A percentile compares a stretch with the other conserved stretches of the same genome.
Evolutionary conservation across 1,140 invertebrate genomes (phyloP).

Genomic region (Hesperophylax magnus): DNA sequence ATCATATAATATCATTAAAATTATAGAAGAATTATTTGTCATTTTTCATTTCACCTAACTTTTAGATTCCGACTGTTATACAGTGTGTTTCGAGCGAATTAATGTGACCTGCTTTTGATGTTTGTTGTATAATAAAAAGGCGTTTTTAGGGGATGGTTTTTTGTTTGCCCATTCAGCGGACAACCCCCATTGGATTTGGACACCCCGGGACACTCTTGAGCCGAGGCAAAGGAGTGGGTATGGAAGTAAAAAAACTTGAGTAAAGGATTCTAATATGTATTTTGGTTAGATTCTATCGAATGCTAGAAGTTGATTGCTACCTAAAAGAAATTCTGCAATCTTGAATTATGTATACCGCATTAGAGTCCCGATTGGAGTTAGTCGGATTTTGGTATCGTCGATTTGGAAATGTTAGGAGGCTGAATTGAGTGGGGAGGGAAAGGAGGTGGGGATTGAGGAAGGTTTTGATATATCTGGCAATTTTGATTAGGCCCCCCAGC

Average conservation of each 20-base stretch:
- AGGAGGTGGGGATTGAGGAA: neutral
- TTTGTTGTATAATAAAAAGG: neutral
- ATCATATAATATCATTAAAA: too few species aligned
- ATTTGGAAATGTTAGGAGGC: too few species aligned
- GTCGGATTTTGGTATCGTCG: neutral
- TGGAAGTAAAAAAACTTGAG: slow-evolving; percentile 7
- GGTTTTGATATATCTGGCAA: neutral
- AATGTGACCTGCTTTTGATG: neutral
- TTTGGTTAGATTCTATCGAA: neutral
- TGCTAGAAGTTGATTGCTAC: neutral
- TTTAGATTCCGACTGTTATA: too few species aligned
- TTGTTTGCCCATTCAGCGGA: neutral
- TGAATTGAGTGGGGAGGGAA: too few species aligned
- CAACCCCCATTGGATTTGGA: neutral
- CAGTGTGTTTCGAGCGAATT: neutral
- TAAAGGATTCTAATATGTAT: slow-evolving; percentile 26
- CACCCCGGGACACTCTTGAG: neutral
- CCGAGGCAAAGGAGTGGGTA: neutral
- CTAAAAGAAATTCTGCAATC: neutral
- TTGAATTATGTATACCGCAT: neutral
- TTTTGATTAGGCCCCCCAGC: neutral
- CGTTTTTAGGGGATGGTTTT: neutral
- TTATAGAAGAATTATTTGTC: too few species aligned
- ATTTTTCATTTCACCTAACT: too few species aligned
- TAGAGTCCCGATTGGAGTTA: neutral